Conservation (phyloP, 2,888 invertebrate species). For the Lapara coniferarum region DNA sequence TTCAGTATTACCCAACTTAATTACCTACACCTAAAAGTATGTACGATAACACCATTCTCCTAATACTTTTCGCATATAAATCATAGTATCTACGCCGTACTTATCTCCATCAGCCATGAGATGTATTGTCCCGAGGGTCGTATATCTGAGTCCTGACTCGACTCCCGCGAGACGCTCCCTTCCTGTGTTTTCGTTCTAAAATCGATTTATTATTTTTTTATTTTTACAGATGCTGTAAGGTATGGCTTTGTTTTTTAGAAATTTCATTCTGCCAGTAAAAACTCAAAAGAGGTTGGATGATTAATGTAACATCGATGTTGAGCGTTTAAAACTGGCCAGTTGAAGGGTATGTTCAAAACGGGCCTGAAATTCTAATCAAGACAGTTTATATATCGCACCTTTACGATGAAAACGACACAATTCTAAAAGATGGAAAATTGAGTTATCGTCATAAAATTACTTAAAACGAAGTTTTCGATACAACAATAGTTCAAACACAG, state of each 20-base stretch:
- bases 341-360: no score
- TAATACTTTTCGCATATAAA: constrained; percentile 70
- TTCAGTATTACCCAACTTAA: no score
- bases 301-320: not conserved
- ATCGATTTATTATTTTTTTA: constrained; percentile 35
- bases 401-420: no score
- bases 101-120: constrained; percentile 68
- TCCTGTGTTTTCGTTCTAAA: constrained; percentile 43
- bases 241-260: constrained; percentile 24
- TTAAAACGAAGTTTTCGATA: no score
- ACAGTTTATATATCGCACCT: no score
- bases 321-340: no score
- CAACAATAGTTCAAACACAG: no score
- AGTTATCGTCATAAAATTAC: no score
- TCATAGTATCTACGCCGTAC: constrained; percentile 74
- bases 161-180: constrained; percentile 49
- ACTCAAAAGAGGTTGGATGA: not conserved
- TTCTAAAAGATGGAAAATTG: no score
- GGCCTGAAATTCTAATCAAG: no score
- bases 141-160: constrained; percentile 62
- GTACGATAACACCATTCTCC: constrained; percentile 34
- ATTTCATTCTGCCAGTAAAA: not conserved
- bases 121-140: constrained; percentile 71
- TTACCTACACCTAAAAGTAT: no score
- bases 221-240: constrained; percentile 25